These are phyloP conservation scores for Triplophysa rosa DNA, from an alignment of 2,113 vertebrate species.

Conservation along the genomic window DNA sequence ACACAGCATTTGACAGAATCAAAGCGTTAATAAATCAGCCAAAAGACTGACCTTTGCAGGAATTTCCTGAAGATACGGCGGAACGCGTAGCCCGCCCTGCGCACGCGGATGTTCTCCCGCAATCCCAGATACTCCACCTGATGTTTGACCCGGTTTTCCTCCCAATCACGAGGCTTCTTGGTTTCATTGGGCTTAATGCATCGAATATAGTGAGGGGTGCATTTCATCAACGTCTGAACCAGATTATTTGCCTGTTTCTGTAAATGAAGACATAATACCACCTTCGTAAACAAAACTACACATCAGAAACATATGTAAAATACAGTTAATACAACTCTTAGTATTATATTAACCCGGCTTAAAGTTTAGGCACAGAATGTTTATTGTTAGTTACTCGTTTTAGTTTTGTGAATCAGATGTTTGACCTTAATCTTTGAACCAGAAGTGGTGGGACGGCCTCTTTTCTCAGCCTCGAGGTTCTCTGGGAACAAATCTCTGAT, in stretches of 20 bases:
- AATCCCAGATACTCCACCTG: constrained; percentile 83
- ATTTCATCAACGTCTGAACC: constrained; percentile 81
- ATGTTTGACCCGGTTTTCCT: constrained; percentile 77
- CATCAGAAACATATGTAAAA: too few species aligned
- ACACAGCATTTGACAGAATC: not conserved
- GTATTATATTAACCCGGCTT: too few species aligned
- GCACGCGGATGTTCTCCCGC: constrained; percentile 80
- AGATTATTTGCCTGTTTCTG: constrained; percentile 83
- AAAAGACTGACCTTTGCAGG: constrained; percentile 71
- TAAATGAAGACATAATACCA: not conserved
- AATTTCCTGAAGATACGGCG: constrained; percentile 77
- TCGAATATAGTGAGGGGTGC: constrained; percentile 83
- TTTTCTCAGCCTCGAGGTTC: constrained; percentile 77
- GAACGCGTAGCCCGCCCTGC: constrained; percentile 79
- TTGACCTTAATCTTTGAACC: constrained; percentile 80
- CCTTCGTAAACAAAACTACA: not conserved
- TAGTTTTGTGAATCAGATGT: not conserved
- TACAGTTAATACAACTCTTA: too few species aligned
- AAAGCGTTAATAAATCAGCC: not conserved
- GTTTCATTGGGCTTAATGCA: constrained; percentile 85
- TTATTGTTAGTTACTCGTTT: too few species aligned
- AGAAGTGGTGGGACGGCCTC: constrained; percentile 75
- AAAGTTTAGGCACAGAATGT: too few species aligned
- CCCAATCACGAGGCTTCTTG: constrained; percentile 79
- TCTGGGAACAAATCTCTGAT: constrained; percentile 77